Conservation (phyloP, 2,797 vertebrate genomes). For the Diceros bicornis region DNA sequence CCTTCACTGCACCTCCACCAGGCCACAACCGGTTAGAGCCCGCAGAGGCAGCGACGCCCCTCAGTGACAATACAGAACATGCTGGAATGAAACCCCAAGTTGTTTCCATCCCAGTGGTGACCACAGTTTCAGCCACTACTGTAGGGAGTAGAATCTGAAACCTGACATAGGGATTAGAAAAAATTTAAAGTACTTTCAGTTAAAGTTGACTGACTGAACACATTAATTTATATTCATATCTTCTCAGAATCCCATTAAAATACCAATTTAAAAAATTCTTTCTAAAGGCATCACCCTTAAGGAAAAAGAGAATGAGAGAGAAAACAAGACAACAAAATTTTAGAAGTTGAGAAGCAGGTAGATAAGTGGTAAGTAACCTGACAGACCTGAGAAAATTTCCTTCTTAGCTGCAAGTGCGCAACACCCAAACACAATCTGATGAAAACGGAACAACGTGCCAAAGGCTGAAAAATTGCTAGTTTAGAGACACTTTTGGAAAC, state of each 20-base stretch:
- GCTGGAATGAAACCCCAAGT: neutral
- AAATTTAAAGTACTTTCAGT: neutral
- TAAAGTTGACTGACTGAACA: neutral
- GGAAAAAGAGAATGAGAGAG: neutral
- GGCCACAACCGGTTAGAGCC: neutral
- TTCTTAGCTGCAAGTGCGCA: neutral
- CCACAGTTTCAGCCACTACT: too few species aligned
- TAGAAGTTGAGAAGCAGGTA: neutral
- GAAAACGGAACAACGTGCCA: neutral
- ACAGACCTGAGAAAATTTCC: neutral
- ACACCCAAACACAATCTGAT: neutral
- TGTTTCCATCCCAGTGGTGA: neutral
- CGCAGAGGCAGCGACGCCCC: fast-evolving
- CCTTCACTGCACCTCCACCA: neutral
- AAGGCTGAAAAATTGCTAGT: too few species aligned
- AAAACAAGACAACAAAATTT: neutral
- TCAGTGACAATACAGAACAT: neutral
- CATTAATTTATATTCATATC: neutral
- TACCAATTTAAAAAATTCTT: neutral
- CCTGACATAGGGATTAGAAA: neutral
- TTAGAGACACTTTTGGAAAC: neutral
- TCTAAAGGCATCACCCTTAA: neutral
- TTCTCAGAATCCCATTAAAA: constrained; percentile 42
- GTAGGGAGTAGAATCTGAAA: too few species aligned
- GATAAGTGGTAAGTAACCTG: neutral